These are phyloP conservation scores for Drosophila mimica DNA, from an alignment of 2,888 invertebrate genomes.

Conservation along the genomic window DNA sequence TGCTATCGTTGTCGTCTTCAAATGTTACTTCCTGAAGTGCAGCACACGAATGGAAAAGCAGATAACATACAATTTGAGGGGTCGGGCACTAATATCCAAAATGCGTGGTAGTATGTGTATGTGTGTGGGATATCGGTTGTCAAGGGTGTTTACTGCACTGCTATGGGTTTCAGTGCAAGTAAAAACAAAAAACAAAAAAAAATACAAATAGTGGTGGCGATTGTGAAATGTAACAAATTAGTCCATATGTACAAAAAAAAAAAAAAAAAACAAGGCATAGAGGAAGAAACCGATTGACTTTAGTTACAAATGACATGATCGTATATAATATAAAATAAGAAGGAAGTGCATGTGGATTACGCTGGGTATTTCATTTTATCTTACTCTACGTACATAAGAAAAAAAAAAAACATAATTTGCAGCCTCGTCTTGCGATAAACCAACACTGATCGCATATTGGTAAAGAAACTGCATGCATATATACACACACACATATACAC, in stretches of 20 bases:
- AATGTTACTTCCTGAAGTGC: conserved; percentile 11
- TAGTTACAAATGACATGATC: conserved; percentile 17
- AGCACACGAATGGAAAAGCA: conserved; percentile 4
- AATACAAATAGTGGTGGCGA: conserved; percentile 38
- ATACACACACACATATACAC: neutral
- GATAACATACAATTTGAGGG: conserved; percentile 26
- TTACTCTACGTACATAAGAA: conserved; percentile 1
- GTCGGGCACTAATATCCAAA: conserved; percentile 31
- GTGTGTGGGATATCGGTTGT: conserved; percentile 67
- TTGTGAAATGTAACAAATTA: conserved; percentile 29
- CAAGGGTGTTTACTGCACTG: conserved; percentile 70
- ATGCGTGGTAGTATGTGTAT: conserved; percentile 8
- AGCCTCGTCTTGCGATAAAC: conserved; percentile 7
- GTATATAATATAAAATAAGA: neutral
- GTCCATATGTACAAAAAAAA: conserved; percentile 4
- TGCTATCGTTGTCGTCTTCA: conserved; percentile 5
- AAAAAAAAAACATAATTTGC: neutral
- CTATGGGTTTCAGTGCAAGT: conserved; percentile 47
- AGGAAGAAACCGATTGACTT: neutral
- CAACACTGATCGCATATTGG: conserved; percentile 22
- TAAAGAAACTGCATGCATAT: conserved; percentile 6
- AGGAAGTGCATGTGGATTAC: neutral
- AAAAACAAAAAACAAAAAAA: conserved; percentile 9
- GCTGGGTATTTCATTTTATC: conserved; percentile 5
- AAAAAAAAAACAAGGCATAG: neutral